A percentile compares a stretch with the other conserved stretches of the same genome.
Evolutionary conservation across 2,113 vertebrate genomes (phyloP).

Genomic region (Ptilonorhynchus violaceus): DNA sequence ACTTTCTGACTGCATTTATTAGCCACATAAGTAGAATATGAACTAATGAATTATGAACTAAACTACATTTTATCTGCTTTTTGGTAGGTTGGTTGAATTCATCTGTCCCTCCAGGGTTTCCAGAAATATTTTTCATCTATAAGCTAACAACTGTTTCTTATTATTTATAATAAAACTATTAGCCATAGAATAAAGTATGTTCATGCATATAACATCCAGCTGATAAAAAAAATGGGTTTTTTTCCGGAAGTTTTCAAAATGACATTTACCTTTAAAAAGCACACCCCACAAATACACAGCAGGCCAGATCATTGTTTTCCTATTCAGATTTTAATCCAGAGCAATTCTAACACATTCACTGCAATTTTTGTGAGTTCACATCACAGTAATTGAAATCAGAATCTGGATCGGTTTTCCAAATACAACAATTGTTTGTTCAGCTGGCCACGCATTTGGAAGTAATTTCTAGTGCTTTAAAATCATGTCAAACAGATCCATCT

Average conservation of each 20-base stretch:
- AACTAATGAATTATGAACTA: background rate
- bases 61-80: background rate
- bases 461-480: slow-evolving; percentile 11
- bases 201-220: background rate
- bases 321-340: background rate
- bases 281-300: background rate
- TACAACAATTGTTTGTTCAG: background rate
- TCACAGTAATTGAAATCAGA: background rate
- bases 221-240: background rate
- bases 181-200: background rate
- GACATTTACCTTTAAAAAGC: background rate
- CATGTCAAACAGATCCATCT: background rate
- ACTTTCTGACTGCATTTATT: background rate
- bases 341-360: background rate
- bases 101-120: background rate
- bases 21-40: background rate
- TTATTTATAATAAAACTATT: background rate
- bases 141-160: background rate
- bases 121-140: background rate
- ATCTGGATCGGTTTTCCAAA: background rate
- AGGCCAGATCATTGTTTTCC: background rate
- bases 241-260: background rate
- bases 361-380: background rate
- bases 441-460: background rate
- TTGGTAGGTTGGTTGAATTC: background rate